Evolutionary conservation across 2,113 vertebrate species (phyloP).

Genomic region (Gambusia holbrooki): DNA sequence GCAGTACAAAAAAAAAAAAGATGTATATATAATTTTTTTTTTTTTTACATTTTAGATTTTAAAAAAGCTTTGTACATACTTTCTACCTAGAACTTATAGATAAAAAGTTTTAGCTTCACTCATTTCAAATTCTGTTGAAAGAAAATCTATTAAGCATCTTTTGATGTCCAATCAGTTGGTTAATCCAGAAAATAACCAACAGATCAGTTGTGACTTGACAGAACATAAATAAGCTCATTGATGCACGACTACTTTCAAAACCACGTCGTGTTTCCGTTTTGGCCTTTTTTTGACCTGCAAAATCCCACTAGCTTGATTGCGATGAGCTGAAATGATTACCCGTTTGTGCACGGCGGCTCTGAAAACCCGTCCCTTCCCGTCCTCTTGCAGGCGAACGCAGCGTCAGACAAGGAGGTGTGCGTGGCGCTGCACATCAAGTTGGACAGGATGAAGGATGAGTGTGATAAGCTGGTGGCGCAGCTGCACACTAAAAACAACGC

Average conservation of each 20-base stretch:
- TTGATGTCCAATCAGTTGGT: too few species aligned
- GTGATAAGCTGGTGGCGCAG: constrained; percentile 86
- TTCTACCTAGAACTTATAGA: too few species aligned
- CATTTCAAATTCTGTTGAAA: too few species aligned
- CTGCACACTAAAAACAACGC: constrained; percentile 82
- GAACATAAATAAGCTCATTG: not conserved
- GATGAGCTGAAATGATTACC: constrained; percentile 4
- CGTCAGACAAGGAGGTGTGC: constrained; percentile 83
- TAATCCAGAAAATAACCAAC: too few species aligned
- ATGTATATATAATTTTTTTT: too few species aligned
- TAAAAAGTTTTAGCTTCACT: too few species aligned
- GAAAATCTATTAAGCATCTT: too few species aligned
- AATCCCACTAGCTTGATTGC: too few species aligned
- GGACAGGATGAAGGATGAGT: constrained; percentile 90
- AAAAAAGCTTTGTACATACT: too few species aligned
- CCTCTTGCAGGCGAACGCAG: constrained; percentile 81
- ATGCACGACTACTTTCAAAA: not conserved
- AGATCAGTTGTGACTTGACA: too few species aligned
- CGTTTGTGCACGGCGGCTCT: not conserved
- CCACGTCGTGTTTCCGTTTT: not conserved
- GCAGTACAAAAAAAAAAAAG: too few species aligned
- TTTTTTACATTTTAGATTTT: too few species aligned
- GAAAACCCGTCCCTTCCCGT: constrained; percentile 23
- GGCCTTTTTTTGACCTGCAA: not conserved
- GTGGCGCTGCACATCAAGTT: constrained; percentile 83